Evolutionary conservation across 2,113 vertebrate genomes (phyloP), one percentile per base, ranked within the genome.

Genomic region (Anhinga rufa): DNA sequence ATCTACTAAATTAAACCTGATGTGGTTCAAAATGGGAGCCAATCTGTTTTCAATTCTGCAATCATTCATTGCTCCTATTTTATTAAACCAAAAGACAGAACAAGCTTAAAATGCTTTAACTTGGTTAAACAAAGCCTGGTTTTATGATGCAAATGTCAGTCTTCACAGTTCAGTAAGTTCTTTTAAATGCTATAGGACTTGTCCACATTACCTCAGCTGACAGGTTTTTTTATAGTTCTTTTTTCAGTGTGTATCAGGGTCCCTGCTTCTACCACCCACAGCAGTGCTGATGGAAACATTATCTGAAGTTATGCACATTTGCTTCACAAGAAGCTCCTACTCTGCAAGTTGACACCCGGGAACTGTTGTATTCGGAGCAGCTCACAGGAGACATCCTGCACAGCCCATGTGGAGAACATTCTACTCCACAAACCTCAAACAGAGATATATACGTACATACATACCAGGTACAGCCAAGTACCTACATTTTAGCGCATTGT

Each of bases 71-170:
- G 31, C 26, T 96, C 76, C 74, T 68, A 32, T 87, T 93, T 95
- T 94, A 96, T 95, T 97, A 95, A 83, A 87, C 81, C 70, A 69
- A 82, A 91, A 95, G 83, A 93, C 80, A 93, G 87, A 95, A 95
- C 82, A 95, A 95, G 80, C 60, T 94, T 92, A 86, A 96, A 97
- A 96, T 86, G 49, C 85, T 97, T 96, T 95, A 97, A 94, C 74
- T 97, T 97, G 90, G 88, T 96, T 97, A 87, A 97, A 96, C 71
- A 96, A 96, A 97, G 87, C 89, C 94, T 87, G 71, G 95, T 96
- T 97, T 97, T 95, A 94, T 90, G 89, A 98, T 62, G 93, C 70
- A 97, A 98, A 97, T 96, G 84, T 92, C 96, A 97, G 18, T 61
- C 87, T 92, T 97, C 85, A 93, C 80, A 95, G 86, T 92, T 95